A percentile compares a stretch with the other conserved stretches of the same genome.
These are phyloP conservation scores for Pseudopleuronectes americanus DNA, from an alignment of 2,797 vertebrate genomes.

Conservation along the genomic window DNA sequence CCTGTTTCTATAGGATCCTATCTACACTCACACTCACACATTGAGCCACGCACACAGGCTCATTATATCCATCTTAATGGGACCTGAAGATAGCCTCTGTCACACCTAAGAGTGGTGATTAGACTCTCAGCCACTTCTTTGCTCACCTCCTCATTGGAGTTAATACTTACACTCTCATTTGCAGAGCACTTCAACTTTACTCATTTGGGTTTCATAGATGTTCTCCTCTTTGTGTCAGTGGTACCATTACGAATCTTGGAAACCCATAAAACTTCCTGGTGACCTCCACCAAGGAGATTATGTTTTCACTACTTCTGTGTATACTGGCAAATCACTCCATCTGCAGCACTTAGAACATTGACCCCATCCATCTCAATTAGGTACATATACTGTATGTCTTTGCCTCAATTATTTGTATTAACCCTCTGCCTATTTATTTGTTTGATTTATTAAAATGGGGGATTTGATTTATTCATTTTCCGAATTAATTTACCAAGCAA, in stretches of 20 bases:
- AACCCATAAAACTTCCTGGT: too few species aligned
- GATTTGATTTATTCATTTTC: too few species aligned
- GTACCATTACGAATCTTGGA: too few species aligned
- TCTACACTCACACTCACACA: constrained; percentile 12
- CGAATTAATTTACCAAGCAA: too few species aligned
- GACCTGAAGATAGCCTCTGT: constrained; percentile 43
- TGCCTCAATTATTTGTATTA: background rate
- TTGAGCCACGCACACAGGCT: constrained; percentile 30
- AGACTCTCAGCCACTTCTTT: constrained; percentile 29
- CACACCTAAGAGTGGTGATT: constrained; percentile 42
- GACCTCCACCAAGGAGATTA: too few species aligned
- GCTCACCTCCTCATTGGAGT: constrained; percentile 20
- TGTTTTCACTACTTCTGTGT: background rate
- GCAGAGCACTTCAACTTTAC: constrained; percentile 13
- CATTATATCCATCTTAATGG: constrained; percentile 55
- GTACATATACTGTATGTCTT: background rate
- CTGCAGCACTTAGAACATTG: too few species aligned
- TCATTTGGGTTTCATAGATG: background rate
- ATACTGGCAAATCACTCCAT: too few species aligned
- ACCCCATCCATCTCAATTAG: too few species aligned
- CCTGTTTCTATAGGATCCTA: constrained; percentile 49
- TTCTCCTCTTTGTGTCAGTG: too few species aligned
- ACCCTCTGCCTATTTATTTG: background rate
- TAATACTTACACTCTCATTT: constrained; percentile 16
- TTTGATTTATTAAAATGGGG: background rate